Evolutionary conservation across 2,888 invertebrate genomes (phyloP), one percentile per base, ranked within the genome.

Genomic region (Furcula furcula): DNA sequence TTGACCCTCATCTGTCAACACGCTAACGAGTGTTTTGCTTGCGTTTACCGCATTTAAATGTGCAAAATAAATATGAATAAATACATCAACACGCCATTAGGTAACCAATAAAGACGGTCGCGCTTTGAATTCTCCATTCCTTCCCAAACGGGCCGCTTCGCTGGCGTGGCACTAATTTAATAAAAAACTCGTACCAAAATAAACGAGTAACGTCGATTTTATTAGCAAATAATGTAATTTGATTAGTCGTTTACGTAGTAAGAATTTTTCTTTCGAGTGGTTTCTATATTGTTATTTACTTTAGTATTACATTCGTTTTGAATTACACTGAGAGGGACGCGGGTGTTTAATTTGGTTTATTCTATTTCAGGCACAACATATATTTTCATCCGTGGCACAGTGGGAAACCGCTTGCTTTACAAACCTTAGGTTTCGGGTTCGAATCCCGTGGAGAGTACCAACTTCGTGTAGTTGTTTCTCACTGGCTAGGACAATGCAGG

Each of bases 41-140:
- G 33, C 39, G 36, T 31, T 16, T 37, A 35, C 52, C 47, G 48
- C 54, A 49, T 60, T 42, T 37, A 52, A 57, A 57, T 45, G 38
- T 40, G 41, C 36, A 25, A 39, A 50, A 55, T 55, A 62, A 58
- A 61, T 49, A 53, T 35, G 44, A 46, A 55, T 61, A 57, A 58
- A 61, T 34, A 53, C 54, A 46, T 59, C 55, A 38, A 27, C 52
- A 30, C 25, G 21, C 28, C 40, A 39, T 52, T 42, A 43, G 31
- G 34, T 38, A 40, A 13, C 34, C 38, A 46, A 57, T 51, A 54
- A 57, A 57, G 28, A 5, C 30, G 15, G 5, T 35, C 30, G 44
- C 31, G 34, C 42, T 47, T 41, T 31, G 36, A 49, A 40, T 44
- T 36, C 36, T 39, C 31, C 30, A 27, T 30, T 1, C 13, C 22